Conservation (phyloP, 2,113 vertebrate genomes). For the Steatornis caripensis region DNA sequence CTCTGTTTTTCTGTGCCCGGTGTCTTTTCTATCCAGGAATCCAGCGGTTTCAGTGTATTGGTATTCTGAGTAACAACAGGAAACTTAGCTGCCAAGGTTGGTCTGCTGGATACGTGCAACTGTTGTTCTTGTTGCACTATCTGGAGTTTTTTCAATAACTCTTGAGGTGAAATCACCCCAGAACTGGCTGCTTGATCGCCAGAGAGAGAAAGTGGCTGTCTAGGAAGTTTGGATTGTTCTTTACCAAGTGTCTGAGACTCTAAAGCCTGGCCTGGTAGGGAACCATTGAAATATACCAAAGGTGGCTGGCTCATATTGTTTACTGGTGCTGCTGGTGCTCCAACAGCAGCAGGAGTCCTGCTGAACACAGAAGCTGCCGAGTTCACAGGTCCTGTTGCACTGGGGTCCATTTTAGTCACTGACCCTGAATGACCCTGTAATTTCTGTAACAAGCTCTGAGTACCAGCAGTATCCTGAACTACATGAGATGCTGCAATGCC, state of each 20-base stretch:
- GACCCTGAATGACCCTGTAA: constrained; percentile 12
- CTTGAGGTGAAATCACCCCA: constrained; percentile 83
- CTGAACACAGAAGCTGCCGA: not conserved
- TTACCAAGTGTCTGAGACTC: constrained; percentile 27
- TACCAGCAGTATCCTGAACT: not conserved
- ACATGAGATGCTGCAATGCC: not conserved
- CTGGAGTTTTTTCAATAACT: constrained; percentile 87
- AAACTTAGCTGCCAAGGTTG: constrained; percentile 83
- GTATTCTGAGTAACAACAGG: constrained; percentile 61
- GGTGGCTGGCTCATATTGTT: constrained; percentile 50
- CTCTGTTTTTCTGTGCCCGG: constrained; percentile 67
- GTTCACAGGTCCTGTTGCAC: not conserved
- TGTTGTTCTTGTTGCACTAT: constrained; percentile 87
- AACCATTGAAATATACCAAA: constrained; percentile 65
- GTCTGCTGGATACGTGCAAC: constrained; percentile 63
- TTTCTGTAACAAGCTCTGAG: constrained; percentile 61
- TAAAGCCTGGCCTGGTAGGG: constrained; percentile 40
- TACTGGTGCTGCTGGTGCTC: not conserved
- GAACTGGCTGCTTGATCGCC: constrained; percentile 40
- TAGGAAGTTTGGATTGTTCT: constrained; percentile 44
- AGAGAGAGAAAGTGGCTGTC: constrained; percentile 18
- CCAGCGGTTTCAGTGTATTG: constrained; percentile 29
- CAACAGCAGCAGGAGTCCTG: not conserved
- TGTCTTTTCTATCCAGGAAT: constrained; percentile 66
- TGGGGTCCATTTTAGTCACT: not conserved